Conservation (phyloP, 2,888 invertebrate species). For the Macropis europaea region DNA sequence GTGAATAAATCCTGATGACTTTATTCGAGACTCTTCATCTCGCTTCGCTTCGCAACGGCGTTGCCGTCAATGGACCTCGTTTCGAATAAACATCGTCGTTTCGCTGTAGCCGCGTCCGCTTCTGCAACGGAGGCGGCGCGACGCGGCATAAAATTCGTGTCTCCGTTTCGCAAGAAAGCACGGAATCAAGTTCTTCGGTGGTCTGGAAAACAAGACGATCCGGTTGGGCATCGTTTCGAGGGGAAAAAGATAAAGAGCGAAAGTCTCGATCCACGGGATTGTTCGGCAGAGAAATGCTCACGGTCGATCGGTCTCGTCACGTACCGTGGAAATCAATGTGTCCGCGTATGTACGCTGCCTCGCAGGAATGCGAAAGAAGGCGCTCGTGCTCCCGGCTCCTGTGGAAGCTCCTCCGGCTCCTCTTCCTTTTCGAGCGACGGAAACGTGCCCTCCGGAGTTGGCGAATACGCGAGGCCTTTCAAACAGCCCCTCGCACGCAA, state of each 20-base stretch:
- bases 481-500: background rate
- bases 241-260: constrained; percentile 22
- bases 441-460: constrained; percentile 2
- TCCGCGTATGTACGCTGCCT: constrained; percentile 39
- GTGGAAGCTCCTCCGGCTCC: background rate
- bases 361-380: constrained; percentile 45
- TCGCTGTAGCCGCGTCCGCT: no score
- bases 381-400: background rate
- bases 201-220: constrained; percentile 56
- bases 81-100: no score
- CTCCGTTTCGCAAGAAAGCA: background rate
- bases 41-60: no score
- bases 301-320: constrained; percentile 59
- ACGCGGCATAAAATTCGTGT: constrained; percentile 5
- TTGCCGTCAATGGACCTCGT: no score
- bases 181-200: constrained; percentile 28
- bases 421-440: background rate
- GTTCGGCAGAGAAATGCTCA: constrained; percentile 30
- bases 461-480: background rate
- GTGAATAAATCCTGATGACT: no score
- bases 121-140: no score
- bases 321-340: constrained; percentile 67
- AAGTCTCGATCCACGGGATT: constrained; percentile 33
- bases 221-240: constrained; percentile 36
- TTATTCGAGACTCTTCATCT: no score